A percentile compares a stretch with the other conserved stretches of the same genome.
phyloP scores from a whole-genome alignment of 2,888 invertebrate species.

The Anarsia innoxiella region DNA sequence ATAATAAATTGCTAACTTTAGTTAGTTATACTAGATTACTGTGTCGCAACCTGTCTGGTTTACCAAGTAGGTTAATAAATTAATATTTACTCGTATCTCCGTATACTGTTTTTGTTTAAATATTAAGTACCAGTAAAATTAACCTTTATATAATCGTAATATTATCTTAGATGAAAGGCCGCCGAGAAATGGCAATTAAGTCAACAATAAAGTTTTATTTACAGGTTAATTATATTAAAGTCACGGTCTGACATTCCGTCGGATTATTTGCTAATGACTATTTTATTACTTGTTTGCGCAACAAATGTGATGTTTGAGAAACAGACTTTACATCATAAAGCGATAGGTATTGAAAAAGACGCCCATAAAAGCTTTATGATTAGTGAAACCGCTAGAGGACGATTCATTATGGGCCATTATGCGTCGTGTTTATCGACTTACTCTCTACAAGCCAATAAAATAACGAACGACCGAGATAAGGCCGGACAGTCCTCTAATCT shows the following conservation, averaged over 20 bases:
- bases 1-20: too few relatives aligned
- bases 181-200: too few relatives aligned
- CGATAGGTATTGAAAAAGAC: constrained; percentile 55
- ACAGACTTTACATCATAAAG: constrained; percentile 44
- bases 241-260: constrained; percentile 3
- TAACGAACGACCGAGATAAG: constrained; percentile 75
- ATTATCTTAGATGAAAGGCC: too few relatives aligned
- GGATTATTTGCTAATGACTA: constrained; percentile 14
- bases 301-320: constrained; percentile 33
- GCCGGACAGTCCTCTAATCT: constrained; percentile 73
- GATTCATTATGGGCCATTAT: constrained; percentile 75
- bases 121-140: too few relatives aligned
- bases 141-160: too few relatives aligned
- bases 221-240: constrained; percentile 7
- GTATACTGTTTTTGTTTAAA: too few relatives aligned
- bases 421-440: constrained; percentile 73
- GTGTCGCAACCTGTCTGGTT: too few relatives aligned
- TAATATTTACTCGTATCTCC: too few relatives aligned
- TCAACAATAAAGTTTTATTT: constrained; percentile 15
- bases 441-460: constrained; percentile 74
- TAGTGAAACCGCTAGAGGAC: constrained; percentile 68
- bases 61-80: too few relatives aligned
- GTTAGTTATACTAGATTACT: too few relatives aligned
- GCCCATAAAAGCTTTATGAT: constrained; percentile 73
- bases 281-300: constrained; percentile 27